Conservation (phyloP, 2,113 vertebrate species). For the Halcyon malimbica region DNA sequence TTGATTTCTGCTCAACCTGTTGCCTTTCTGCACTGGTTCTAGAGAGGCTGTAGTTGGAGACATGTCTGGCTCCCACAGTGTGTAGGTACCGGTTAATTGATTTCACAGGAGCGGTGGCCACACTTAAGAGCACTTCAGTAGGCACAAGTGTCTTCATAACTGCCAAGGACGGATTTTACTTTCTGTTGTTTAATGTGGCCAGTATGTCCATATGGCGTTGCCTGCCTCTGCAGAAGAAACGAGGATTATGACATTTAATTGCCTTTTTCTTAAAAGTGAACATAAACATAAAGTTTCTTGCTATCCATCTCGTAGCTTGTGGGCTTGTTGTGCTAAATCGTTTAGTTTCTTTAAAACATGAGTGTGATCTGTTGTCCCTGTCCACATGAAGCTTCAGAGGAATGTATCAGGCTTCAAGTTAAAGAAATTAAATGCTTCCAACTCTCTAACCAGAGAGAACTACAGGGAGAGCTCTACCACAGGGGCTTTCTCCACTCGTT, state of each 20-base stretch:
- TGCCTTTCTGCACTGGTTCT: not conserved
- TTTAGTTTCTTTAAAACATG: not conserved
- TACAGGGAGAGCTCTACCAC: not conserved
- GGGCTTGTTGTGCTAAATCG: not conserved
- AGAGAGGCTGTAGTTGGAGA: not conserved
- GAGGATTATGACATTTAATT: not conserved
- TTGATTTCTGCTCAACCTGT: not conserved
- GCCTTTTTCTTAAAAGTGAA: not conserved
- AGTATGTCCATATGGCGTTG: not conserved
- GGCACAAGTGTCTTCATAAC: not conserved
- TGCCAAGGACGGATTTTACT: not conserved
- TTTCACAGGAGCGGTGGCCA: not conserved
- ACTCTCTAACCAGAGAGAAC: not conserved
- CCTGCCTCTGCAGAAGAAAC: not conserved
- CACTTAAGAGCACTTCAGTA: not conserved
- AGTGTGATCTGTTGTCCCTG: not conserved
- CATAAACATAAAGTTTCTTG: not conserved
- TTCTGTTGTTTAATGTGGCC: not conserved
- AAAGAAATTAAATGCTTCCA: not conserved
- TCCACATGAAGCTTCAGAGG: not conserved
- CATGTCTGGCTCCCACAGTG: fast-evolving
- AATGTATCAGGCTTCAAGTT: slow-evolving; percentile 8
- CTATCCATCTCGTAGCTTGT: not conserved
- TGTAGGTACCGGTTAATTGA: not conserved
- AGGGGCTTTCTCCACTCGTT: not conserved